Percentiles rank a stretch among this genome's conserved stretches.
Conservation (phyloP, 2,113 vertebrate species). For the Spheniscus mendiculus region DNA sequence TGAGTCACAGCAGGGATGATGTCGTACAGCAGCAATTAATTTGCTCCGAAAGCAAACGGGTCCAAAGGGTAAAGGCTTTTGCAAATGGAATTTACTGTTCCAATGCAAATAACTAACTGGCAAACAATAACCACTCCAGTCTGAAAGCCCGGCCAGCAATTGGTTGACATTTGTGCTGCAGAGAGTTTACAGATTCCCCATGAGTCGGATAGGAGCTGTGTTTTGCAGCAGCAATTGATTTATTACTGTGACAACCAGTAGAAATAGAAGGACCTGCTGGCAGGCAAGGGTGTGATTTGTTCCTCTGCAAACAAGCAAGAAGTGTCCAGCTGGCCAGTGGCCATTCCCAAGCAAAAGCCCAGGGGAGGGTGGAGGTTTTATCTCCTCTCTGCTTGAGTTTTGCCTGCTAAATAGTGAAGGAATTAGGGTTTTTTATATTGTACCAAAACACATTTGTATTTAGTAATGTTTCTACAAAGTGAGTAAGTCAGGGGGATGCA, state of each 20-base stretch:
- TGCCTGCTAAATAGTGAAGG: neutral
- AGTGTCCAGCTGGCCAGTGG: constrained; percentile 25
- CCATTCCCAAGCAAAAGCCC: neutral
- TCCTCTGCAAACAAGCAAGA: constrained; percentile 9
- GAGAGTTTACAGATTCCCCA: constrained; percentile 49
- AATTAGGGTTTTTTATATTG: neutral
- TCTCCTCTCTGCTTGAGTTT: neutral
- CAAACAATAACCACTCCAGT: constrained; percentile 10
- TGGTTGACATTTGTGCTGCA: constrained; percentile 51
- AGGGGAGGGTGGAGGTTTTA: neutral
- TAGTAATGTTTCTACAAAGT: neutral
- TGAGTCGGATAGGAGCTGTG: neutral
- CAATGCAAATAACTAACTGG: constrained; percentile 42
- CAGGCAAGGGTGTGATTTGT: constrained; percentile 32
- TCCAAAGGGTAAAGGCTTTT: constrained; percentile 3
- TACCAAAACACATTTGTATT: neutral
- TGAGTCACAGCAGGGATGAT: constrained; percentile 18
- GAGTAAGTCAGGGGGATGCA: neutral
- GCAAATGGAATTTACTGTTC: constrained; percentile 30
- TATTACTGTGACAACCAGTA: constrained; percentile 54
- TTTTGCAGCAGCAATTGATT: constrained; percentile 59
- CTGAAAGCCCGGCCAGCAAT: neutral
- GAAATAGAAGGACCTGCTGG: constrained; percentile 52
- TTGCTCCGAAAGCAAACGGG: neutral
- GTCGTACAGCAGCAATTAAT: constrained; percentile 24